Base-by-base conservation (phyloP, 2,113 vertebrate genomes). In the Onychostruthus taczanowskii region DNA sequence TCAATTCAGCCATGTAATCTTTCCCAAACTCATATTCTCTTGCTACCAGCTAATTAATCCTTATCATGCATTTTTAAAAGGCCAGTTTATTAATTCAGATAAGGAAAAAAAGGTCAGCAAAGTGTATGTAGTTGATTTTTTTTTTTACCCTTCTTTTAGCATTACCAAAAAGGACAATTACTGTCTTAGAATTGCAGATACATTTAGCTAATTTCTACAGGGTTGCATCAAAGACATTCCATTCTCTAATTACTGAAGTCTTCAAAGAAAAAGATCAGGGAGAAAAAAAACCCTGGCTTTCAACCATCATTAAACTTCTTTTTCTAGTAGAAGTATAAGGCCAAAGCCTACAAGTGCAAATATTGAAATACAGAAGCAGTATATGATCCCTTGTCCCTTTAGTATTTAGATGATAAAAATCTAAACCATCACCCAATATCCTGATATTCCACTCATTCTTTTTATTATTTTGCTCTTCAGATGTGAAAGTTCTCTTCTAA, bases 251-350 rank as follows among this genome's bases (percentile, higher is more conserved):
- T 93, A 76, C 7, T 55, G 18, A 62, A 67, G 31, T 44, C 50
- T 77, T 81, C 59, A 70, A 70, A 89, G 23, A 63, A 91, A 86
- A 81, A 37, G 27, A 64, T 3, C 15, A 31, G 5, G 6, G 6
- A 23, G 37, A 43, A 67, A 59, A 55, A 50, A 58, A 13, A 0
- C 2, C 6, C 5, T 2, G 0, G 56, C 30, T 84, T 82, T 67
- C 27, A 69, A 44, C 4, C 17, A 53, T 31, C 9, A 50, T 9
- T 50, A 19, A 81, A 39, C 10, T 63, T 13, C 11, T 81, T 11
- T 24, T 18, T 20, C 4, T 70, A 53, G 30, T 16, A 83, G 35
- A 76, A 75, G 30, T 24, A 39, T 24, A 44, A 75, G 18, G 12
- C 8, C n/a, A 78, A 83, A 92, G 78, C 3, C 18, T 92, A 9